phyloP scores from a whole-genome alignment of 2,113 vertebrate genomes.

The Marmota flaviventris region DNA sequence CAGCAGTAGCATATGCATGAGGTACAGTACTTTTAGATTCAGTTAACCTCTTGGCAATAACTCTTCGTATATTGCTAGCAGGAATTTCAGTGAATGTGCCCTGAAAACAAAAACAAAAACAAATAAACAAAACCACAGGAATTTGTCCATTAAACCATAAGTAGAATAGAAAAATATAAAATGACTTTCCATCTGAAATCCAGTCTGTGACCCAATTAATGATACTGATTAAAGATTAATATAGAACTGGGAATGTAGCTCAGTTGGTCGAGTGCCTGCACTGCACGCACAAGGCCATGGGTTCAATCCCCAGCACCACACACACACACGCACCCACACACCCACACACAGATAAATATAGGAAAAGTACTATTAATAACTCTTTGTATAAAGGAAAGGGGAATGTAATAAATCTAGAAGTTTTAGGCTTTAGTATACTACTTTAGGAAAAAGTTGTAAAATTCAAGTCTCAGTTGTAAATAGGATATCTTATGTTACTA shows the following conservation, averaged over 20 bases:
- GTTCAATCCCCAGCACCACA: too few species aligned
- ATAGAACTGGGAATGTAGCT: background rate
- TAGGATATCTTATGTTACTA: background rate
- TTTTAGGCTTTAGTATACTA: background rate
- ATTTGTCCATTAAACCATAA: slow-evolving; percentile 30
- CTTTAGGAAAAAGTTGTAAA: slow-evolving; percentile 9
- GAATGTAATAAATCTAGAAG: background rate
- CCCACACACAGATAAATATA: background rate
- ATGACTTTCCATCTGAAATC: background rate
- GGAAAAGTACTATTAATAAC: slow-evolving; percentile 39
- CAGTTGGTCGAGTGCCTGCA: too few species aligned
- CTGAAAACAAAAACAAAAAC: slow-evolving; percentile 86
- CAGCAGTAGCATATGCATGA: slow-evolving; percentile 94
- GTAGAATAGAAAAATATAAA: background rate
- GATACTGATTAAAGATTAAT: background rate
- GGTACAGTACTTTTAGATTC: slow-evolving; percentile 97
- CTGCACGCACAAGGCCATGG: too few species aligned
- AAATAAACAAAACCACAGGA: background rate
- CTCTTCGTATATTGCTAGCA: slow-evolving; percentile 94
- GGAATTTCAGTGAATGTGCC: slow-evolving; percentile 96
- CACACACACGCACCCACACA: too few species aligned
- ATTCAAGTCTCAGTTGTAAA: slow-evolving; percentile 7
- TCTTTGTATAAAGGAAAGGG: background rate
- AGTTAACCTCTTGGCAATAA: slow-evolving; percentile 96
- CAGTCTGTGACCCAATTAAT: background rate